Conservation (phyloP, 2,888 invertebrate genomes). For the Dorcus hopei region DNA sequence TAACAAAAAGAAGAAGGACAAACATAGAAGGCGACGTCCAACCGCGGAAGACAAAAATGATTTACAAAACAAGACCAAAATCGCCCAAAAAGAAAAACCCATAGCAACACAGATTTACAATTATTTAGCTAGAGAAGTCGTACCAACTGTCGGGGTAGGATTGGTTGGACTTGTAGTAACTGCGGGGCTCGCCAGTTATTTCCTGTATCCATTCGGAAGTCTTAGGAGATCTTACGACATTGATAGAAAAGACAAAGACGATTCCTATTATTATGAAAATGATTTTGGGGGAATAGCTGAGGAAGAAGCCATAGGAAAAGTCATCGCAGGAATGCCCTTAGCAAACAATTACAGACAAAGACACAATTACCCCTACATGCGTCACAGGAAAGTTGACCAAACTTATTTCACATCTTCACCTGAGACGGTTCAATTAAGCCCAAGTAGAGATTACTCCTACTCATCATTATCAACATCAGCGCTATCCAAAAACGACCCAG, state of each 20-base stretch:
- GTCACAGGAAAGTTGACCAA: slow-evolving; percentile 34
- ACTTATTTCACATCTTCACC: slow-evolving; percentile 31
- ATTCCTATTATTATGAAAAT: slow-evolving; percentile 60
- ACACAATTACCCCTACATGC: slow-evolving; percentile 28
- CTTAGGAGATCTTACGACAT: slow-evolving; percentile 65
- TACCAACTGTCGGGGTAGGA: slow-evolving; percentile 78
- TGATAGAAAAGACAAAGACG: slow-evolving; percentile 59
- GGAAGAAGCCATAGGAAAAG: slow-evolving; percentile 74
- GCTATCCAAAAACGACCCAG: slow-evolving; percentile 9
- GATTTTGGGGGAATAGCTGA: slow-evolving; percentile 72
- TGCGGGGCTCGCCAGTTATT: slow-evolving; percentile 73
- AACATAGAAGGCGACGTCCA: slow-evolving; percentile 61
- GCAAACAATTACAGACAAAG: slow-evolving; percentile 28
- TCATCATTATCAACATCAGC: slow-evolving; percentile 5
- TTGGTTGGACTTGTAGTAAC: slow-evolving; percentile 70
- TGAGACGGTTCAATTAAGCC: slow-evolving; percentile 34
- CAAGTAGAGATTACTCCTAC: slow-evolving; percentile 20
- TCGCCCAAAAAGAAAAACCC: slow-evolving; percentile 53
- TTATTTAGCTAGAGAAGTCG: slow-evolving; percentile 73
- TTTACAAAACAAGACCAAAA: slow-evolving; percentile 40
- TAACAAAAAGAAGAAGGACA: slow-evolving; percentile 58
- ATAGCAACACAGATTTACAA: slow-evolving; percentile 73
- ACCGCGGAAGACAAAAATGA: slow-evolving; percentile 48
- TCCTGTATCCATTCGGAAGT: slow-evolving; percentile 70
- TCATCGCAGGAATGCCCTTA: slow-evolving; percentile 59